A percentile compares a stretch with the other conserved stretches of the same genome.
Evolutionary conservation across 1,140 invertebrate species (phyloP).

Genomic region (Xylocopa sonorina): DNA sequence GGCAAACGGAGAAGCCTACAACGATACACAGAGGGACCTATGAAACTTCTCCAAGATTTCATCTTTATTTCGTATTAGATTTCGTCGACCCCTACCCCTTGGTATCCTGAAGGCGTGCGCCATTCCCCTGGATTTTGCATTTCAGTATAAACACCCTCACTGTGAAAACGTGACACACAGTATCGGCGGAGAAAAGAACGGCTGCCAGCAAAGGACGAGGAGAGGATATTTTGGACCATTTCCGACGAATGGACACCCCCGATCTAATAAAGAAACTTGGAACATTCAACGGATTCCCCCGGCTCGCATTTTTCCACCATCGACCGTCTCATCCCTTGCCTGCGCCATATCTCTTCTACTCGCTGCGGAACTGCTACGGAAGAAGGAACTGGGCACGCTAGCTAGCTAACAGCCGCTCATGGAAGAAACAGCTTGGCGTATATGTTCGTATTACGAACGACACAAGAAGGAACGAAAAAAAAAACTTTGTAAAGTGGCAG

Average conservation of each 20-base stretch:
- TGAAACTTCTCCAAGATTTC: conserved; percentile 52
- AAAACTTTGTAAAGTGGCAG: conserved; percentile 57
- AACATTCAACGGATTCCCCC: conserved; percentile 42
- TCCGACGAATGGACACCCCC: conserved; percentile 67
- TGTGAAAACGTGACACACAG: background rate
- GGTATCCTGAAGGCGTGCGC: background rate
- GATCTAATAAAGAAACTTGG: conserved; percentile 76
- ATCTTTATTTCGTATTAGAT: conserved; percentile 68
- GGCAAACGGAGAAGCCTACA: background rate
- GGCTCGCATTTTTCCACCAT: conserved; percentile 48
- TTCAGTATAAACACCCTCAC: conserved; percentile 24
- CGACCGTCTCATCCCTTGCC: background rate
- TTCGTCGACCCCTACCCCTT: conserved; percentile 5
- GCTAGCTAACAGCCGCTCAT: conserved; percentile 11
- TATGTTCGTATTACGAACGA: conserved; percentile 34
- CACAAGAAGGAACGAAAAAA: conserved; percentile 4
- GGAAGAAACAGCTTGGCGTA: conserved; percentile 49
- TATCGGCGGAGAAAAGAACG: background rate
- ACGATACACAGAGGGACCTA: conserved; percentile 26
- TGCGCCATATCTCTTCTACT: background rate
- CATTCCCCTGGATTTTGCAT: conserved; percentile 49
- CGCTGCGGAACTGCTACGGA: background rate
- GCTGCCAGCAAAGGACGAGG: background rate
- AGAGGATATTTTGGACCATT: conserved; percentile 61
- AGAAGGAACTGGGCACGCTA: background rate